Percentiles rank a stretch among this genome's conserved stretches.
Evolutionary conservation across 2,797 vertebrate genomes (phyloP).

Genomic region (Chloroceryle inda): DNA sequence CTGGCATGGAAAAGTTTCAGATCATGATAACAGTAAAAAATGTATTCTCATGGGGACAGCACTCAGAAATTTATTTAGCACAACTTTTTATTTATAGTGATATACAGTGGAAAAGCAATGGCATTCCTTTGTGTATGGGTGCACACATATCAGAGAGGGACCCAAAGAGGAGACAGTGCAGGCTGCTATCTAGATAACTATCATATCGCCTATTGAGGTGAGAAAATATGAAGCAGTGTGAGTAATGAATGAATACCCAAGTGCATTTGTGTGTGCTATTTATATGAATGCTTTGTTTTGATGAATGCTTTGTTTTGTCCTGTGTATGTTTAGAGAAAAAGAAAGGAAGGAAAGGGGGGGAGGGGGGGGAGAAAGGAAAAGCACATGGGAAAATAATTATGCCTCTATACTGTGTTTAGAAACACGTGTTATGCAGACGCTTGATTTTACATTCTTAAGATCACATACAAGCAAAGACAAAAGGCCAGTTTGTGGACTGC

Average conservation of each 20-base stretch:
- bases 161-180: not conserved
- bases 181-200: not conserved
- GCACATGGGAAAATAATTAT: not conserved
- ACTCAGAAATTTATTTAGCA: not conserved
- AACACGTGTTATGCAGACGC: not conserved
- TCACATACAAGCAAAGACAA: not conserved
- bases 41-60: not conserved
- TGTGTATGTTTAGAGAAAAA: not conserved
- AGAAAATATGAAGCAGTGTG: not conserved
- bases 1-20: not conserved
- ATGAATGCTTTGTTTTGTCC: not conserved
- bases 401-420: not conserved
- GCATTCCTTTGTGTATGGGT: not conserved
- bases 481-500: not conserved
- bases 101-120: not conserved
- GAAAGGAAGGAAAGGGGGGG: not conserved
- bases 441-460: not conserved
- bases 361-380: not conserved
- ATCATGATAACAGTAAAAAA: not conserved
- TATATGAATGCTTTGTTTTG: not conserved
- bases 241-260: constrained; percentile 7
- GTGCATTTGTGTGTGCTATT: not conserved
- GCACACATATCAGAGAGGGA: rapidly evolving
- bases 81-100: not conserved
- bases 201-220: not conserved